Evolutionary conservation across 2,797 vertebrate species (phyloP).

Genomic region (Micromesistius poutassou): DNA sequence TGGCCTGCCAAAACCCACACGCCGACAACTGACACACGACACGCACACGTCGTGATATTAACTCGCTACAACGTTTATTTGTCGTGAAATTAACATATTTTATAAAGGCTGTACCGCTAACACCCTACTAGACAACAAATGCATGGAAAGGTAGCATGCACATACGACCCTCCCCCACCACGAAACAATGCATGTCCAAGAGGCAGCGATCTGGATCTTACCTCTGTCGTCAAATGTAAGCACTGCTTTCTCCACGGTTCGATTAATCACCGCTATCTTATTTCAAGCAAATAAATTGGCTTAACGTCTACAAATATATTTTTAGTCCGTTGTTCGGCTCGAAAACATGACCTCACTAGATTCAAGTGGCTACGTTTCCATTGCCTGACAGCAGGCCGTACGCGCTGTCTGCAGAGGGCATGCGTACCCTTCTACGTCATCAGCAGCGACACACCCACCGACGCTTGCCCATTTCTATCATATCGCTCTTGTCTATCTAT

Average conservation of each 20-base stretch:
- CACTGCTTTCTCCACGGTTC: conserved; percentile 32
- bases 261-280: conserved; percentile 24
- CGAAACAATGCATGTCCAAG: conserved; percentile 74
- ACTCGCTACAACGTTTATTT: neutral
- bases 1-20: too few relatives aligned
- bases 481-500: conserved; percentile 16
- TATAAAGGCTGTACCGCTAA: neutral
- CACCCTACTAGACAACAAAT: conserved; percentile 30
- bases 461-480: conserved; percentile 28
- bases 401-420: conserved; percentile 71
- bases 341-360: conserved; percentile 75
- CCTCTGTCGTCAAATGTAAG: conserved; percentile 54
- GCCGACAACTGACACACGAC: neutral
- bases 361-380: conserved; percentile 69
- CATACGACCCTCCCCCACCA: conserved; percentile 72
- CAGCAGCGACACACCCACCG: conserved; percentile 67
- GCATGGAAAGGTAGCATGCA: conserved; percentile 37
- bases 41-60: too few relatives aligned
- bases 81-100: neutral
- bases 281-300: conserved; percentile 30
- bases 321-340: conserved; percentile 65
- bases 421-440: conserved; percentile 61
- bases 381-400: conserved; percentile 73
- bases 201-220: conserved; percentile 61
- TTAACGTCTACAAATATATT: conserved; percentile 40